Evolutionary conservation across 1,140 invertebrate species (phyloP).

Genomic region (Temnothorax curvispinosus): DNA sequence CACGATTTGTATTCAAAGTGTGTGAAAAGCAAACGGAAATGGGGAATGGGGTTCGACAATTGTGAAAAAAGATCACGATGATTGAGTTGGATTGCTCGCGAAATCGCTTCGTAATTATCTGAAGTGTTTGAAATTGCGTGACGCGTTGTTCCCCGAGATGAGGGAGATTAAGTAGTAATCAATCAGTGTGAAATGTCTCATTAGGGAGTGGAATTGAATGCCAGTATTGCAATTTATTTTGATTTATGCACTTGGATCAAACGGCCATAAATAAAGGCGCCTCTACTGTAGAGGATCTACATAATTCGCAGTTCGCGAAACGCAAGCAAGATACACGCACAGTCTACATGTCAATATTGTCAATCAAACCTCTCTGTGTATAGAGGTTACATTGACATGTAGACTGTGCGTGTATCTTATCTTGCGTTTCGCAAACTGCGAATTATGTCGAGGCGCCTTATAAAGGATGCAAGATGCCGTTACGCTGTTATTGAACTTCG

Average conservation of each 20-base stretch:
- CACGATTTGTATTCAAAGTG: neutral
- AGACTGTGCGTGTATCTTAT: no score
- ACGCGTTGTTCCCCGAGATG: neutral
- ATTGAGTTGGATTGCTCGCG: constrained; percentile 13
- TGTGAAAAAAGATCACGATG: neutral
- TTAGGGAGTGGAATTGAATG: neutral
- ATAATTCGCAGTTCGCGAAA: no score
- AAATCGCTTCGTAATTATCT: constrained; percentile 4
- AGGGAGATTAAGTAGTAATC: constrained; percentile 20
- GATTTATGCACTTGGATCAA: constrained; percentile 5
- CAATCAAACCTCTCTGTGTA: no score
- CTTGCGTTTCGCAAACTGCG: no score
- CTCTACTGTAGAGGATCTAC: no score
- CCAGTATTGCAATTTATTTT: constrained; percentile 23
- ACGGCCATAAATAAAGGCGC: no score
- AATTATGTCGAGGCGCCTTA: no score
- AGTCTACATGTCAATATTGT: no score
- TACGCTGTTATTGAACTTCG: neutral
- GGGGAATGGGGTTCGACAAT: neutral
- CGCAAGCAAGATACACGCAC: no score
- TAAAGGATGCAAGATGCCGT: no score
- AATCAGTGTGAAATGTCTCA: constrained; percentile 19
- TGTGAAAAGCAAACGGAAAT: neutral
- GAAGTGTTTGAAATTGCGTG: neutral
- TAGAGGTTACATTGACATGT: no score